These are phyloP conservation scores for Diglossa cyanea DNA, from an alignment of 2,797 vertebrate species.

Conservation along the genomic window DNA sequence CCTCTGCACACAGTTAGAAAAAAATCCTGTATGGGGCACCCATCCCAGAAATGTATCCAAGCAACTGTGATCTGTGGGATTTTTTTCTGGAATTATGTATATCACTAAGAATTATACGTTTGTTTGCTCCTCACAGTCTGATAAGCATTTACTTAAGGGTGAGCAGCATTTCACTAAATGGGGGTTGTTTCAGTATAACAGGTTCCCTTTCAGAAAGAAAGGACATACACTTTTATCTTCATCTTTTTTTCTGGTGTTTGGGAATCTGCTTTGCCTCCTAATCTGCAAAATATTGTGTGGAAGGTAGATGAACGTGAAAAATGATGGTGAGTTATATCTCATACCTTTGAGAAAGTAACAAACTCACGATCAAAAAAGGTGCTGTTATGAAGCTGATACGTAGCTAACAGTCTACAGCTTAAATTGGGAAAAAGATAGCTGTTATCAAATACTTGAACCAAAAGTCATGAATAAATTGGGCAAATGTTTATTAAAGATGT, in stretches of 20 bases:
- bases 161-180: background rate
- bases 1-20: background rate
- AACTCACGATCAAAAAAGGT: background rate
- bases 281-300: background rate
- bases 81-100: background rate
- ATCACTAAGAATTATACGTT: background rate
- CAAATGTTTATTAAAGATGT: background rate
- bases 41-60: background rate
- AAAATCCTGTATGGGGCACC: background rate
- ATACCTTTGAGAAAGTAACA: background rate
- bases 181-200: background rate
- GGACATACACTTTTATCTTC: background rate
- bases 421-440: background rate
- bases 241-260: background rate
- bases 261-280: background rate
- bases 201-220: background rate
- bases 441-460: background rate
- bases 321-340: background rate
- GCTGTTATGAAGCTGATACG: background rate
- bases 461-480: background rate
- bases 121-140: background rate
- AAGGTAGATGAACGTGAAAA: conserved; percentile 8
- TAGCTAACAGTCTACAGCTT: background rate
- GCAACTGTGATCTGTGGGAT: background rate
- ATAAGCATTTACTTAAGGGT: background rate